Percentiles rank a stretch among this genome's conserved stretches.
Conservation (phyloP, 2,888 invertebrate genomes). For the Polymixis lichenea region DNA sequence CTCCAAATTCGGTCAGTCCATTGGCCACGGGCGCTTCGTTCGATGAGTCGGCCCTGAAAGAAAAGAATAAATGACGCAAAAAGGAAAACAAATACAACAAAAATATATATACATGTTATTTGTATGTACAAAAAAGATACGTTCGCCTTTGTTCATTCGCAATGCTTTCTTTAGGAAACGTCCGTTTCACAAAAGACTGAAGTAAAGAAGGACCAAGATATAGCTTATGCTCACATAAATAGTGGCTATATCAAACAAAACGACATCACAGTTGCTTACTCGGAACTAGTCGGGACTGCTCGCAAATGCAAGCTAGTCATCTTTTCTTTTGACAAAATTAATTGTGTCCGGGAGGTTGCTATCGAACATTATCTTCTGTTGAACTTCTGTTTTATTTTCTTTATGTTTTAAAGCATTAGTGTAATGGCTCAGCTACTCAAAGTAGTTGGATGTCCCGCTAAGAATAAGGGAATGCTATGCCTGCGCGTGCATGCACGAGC, state of each 20-base stretch:
- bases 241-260: too few species aligned
- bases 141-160: conserved; percentile 70
- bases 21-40: conserved; percentile 86
- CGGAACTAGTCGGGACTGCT: background rate
- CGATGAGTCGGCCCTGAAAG: conserved; percentile 89
- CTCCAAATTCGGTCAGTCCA: conserved; percentile 89
- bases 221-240: too few species aligned
- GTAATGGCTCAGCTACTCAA: too few species aligned
- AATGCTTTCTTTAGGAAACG: conserved; percentile 51
- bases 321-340: background rate
- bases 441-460: too few species aligned
- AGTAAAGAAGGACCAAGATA: conserved; percentile 1
- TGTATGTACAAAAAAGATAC: conserved; percentile 51
- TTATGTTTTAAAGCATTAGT: too few species aligned
- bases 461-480: conserved; percentile 8
- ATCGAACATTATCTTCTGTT: too few species aligned
- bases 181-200: conserved; percentile 9
- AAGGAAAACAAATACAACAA: conserved; percentile 65
- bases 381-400: too few species aligned
- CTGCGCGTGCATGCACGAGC: background rate
- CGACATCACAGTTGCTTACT: background rate
- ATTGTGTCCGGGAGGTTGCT: too few species aligned
- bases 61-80: conserved; percentile 81
- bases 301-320: conserved; percentile 4
- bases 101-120: conserved; percentile 58